These are phyloP conservation scores for Tragulus kanchil DNA, from an alignment of 2,113 vertebrate species.

Conservation along the genomic window DNA sequence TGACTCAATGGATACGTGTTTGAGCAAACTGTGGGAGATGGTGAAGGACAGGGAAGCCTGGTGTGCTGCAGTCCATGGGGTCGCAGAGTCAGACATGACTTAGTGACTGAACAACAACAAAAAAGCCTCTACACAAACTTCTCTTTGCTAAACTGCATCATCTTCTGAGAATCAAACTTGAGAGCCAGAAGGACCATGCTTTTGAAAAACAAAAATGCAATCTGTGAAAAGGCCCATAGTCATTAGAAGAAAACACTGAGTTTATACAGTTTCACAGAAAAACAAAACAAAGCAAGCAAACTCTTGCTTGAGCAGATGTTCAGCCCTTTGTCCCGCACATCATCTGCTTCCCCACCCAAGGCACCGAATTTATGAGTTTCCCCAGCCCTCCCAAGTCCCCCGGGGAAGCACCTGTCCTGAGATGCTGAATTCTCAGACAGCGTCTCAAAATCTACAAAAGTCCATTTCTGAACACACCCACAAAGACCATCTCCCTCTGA, in stretches of 20 bases:
- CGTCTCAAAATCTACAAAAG: background rate
- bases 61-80: background rate
- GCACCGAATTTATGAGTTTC: background rate
- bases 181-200: background rate
- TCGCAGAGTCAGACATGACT: fast-evolving
- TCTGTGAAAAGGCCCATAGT: too few species aligned
- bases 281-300: background rate
- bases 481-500: background rate
- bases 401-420: background rate
- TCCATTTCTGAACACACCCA: fast-evolving
- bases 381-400: background rate
- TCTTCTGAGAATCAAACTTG: background rate
- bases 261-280: background rate
- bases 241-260: background rate
- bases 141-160: background rate
- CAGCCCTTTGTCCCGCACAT: background rate
- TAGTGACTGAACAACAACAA: background rate
- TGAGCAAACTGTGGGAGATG: background rate
- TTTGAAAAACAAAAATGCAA: background rate
- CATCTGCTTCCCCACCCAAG: background rate
- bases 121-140: background rate
- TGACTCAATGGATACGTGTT: background rate
- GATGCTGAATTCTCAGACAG: background rate
- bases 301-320: background rate
- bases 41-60: background rate